These are phyloP conservation scores for Oeneis ivallda DNA, from an alignment of 2,888 invertebrate genomes.

Conservation along the genomic window DNA sequence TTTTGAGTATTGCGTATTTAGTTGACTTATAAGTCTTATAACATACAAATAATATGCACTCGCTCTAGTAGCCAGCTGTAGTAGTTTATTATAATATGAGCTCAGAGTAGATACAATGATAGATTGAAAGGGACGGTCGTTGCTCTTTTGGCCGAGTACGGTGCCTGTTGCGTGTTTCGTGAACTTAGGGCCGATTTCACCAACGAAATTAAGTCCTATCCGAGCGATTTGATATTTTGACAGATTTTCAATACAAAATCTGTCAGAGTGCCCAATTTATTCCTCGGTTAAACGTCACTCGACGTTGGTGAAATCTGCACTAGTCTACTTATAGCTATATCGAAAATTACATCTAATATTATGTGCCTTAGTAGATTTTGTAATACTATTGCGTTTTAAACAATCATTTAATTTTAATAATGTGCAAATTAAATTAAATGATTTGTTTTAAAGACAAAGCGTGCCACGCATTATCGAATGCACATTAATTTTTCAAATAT, in stretches of 20 bases:
- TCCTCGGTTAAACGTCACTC: too few relatives aligned
- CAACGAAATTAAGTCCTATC: too few relatives aligned
- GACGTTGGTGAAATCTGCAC: too few relatives aligned
- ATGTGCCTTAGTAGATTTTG: conserved; percentile 18
- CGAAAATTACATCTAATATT: conserved; percentile 35
- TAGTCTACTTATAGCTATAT: conserved; percentile 40
- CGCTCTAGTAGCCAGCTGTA: conserved; percentile 43
- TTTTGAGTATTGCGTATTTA: too few relatives aligned
- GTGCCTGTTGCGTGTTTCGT: conserved; percentile 45
- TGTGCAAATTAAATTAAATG: conserved; percentile 3
- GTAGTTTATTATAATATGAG: conserved; percentile 41
- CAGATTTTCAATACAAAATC: too few relatives aligned
- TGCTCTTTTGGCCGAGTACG: conserved; percentile 59
- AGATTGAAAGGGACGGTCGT: conserved; percentile 62
- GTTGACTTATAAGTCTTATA: background rate
- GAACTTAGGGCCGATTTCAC: too few relatives aligned
- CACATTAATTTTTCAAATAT: conserved; percentile 17
- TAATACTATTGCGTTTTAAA: conserved; percentile 32
- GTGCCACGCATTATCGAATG: background rate
- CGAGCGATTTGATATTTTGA: too few relatives aligned
- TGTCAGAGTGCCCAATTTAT: too few relatives aligned
- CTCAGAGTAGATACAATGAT: conserved; percentile 41
- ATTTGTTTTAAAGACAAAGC: conserved; percentile 16
- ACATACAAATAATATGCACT: conserved; percentile 17
- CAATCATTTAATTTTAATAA: background rate